Percentiles rank a stretch among this genome's conserved stretches.
Conservation (phyloP, 2,797 vertebrate species). For the Balearica regulorum region DNA sequence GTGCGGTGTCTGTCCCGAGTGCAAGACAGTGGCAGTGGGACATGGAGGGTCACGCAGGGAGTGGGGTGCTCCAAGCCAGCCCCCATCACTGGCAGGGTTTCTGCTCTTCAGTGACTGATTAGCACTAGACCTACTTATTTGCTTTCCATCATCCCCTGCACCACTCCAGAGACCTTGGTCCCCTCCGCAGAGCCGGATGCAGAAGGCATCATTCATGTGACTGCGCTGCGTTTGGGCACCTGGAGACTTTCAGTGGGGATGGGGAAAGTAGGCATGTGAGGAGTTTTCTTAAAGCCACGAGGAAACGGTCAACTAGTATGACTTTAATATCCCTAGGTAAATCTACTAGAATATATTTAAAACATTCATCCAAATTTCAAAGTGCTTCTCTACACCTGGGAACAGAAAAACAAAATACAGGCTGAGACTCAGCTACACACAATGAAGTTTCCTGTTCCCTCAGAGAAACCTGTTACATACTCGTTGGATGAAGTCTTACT, state of each 20-base stretch:
- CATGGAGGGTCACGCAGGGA: background rate
- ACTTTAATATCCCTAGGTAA: background rate
- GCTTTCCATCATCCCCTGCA: background rate
- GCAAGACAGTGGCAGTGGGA: background rate
- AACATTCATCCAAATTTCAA: background rate
- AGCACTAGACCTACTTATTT: background rate
- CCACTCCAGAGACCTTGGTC: background rate
- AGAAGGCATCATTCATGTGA: background rate
- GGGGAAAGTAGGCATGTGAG: background rate
- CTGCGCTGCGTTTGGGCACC: background rate
- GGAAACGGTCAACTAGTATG: background rate
- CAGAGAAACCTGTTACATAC: background rate
- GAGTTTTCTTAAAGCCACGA: background rate
- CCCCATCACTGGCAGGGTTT: background rate
- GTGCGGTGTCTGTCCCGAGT: background rate
- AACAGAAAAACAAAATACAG: background rate
- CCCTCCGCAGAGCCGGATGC: too few relatives aligned
- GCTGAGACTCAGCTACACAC: background rate
- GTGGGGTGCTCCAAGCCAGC: background rate
- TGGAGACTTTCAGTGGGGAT: background rate
- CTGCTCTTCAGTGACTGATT: background rate
- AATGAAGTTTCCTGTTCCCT: background rate
- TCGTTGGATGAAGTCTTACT: background rate
- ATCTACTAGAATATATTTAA: background rate
- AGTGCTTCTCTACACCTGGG: background rate